Conservation (phyloP, 2,113 vertebrate genomes). For the Mormyrus lacerda region DNA sequence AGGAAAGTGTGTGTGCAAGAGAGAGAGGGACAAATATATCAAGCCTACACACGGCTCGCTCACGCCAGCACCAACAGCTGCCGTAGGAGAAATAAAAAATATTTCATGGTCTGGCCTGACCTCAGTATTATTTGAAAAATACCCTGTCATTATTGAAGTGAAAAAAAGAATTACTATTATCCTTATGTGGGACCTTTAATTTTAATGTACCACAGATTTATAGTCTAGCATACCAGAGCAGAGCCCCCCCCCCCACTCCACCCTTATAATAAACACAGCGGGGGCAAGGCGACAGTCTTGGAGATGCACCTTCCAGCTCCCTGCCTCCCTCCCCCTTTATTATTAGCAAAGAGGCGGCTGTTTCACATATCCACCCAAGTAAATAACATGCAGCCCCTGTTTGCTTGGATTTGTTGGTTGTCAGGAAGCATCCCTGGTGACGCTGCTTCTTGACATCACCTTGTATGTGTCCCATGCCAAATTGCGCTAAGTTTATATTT, state of each 20-base stretch:
- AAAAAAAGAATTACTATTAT: slow-evolving; percentile 68
- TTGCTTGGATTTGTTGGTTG: not conserved
- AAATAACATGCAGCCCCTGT: not conserved
- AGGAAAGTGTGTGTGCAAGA: slow-evolving; percentile 28
- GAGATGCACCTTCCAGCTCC: slow-evolving; percentile 27
- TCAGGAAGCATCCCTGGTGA: not conserved
- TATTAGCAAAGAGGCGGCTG: not conserved
- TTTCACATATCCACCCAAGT: not conserved
- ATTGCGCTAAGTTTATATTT: not conserved
- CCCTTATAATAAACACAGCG: slow-evolving; percentile 61
- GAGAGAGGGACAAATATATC: slow-evolving; percentile 38
- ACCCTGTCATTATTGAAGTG: slow-evolving; percentile 73
- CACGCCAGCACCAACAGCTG: slow-evolving; percentile 51
- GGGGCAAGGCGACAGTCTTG: slow-evolving; percentile 48
- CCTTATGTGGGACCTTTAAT: slow-evolving; percentile 77
- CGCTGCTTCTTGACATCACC: too few species aligned
- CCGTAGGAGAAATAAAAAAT: slow-evolving; percentile 56
- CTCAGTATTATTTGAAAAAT: slow-evolving; percentile 70
- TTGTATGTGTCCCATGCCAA: not conserved
- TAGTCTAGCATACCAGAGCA: slow-evolving; percentile 66
- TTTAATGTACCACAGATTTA: slow-evolving; percentile 75
- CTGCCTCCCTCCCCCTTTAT: slow-evolving; percentile 15
- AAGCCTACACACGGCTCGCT: slow-evolving; percentile 56
- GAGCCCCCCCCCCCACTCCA: slow-evolving; percentile 50
- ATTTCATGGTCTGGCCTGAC: slow-evolving; percentile 64